Percentiles rank a stretch among this genome's conserved stretches.
These are phyloP conservation scores for Bombylius major DNA, from an alignment of 2,888 invertebrate species.

Conservation along the genomic window DNA sequence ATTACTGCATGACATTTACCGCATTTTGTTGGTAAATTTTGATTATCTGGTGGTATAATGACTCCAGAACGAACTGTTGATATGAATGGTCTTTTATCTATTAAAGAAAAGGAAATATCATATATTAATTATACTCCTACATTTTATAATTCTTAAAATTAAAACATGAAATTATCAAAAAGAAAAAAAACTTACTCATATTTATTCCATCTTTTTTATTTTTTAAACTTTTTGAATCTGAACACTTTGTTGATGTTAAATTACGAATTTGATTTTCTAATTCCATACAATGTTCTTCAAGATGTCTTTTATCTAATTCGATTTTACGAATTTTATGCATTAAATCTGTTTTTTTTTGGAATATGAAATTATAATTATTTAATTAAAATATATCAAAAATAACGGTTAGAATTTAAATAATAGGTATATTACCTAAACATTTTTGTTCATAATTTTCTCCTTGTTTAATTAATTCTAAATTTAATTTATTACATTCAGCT, in stretches of 20 bases:
- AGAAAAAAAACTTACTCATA: slow-evolving; percentile 13
- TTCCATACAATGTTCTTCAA: slow-evolving; percentile 38
- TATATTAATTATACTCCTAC: too few species aligned
- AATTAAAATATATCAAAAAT: too few species aligned
- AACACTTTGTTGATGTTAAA: slow-evolving; percentile 35
- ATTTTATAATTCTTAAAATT: too few species aligned
- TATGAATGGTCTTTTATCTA: slow-evolving; percentile 33
- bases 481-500: slow-evolving; percentile 61
- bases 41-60: slow-evolving; percentile 11
- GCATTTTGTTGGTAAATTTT: slow-evolving; percentile 19
- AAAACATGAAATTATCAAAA: background rate
- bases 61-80: slow-evolving; percentile 31
- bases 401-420: background rate
- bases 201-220: slow-evolving; percentile 18
- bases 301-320: slow-evolving; percentile 40
- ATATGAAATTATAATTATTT: slow-evolving; percentile 26
- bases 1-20: slow-evolving; percentile 28
- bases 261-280: slow-evolving; percentile 37
- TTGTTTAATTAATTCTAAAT: slow-evolving; percentile 49
- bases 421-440: slow-evolving; percentile 37
- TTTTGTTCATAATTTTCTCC: slow-evolving; percentile 51
- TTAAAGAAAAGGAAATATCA: background rate
- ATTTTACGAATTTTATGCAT: slow-evolving; percentile 35
- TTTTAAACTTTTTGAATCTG: slow-evolving; percentile 30
- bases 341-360: slow-evolving; percentile 22